phyloP scores from a whole-genome alignment of 2,888 invertebrate genomes.

The Eupithecia insigniata region DNA sequence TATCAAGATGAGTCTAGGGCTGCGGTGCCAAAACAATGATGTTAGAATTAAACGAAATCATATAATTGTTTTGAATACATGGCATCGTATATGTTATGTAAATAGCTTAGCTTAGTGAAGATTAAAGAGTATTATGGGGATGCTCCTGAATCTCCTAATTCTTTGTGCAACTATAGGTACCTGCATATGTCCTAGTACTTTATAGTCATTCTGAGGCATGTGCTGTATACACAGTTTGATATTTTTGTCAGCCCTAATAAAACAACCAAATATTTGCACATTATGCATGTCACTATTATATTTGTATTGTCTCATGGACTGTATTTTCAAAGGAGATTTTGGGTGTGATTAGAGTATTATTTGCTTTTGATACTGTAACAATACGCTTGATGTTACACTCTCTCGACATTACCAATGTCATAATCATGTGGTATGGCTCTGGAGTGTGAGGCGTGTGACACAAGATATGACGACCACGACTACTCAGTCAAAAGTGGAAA shows the following conservation, averaged over 20 bases:
- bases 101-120: not conserved
- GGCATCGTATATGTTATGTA: not conserved
- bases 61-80: not conserved
- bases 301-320: not conserved
- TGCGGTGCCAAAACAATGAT: not conserved
- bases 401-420: not conserved
- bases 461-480: not conserved
- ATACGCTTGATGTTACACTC: not conserved
- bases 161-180: not conserved
- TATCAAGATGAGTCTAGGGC: slow-evolving; percentile 9
- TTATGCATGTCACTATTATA: not conserved
- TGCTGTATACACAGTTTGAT: not conserved
- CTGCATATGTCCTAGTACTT: not conserved
- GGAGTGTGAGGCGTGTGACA: not conserved
- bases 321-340: not conserved
- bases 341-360: not conserved
- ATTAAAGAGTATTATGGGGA: not conserved
- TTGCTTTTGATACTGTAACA: not conserved
- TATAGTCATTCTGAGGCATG: not conserved
- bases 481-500: not conserved
- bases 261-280: not conserved
- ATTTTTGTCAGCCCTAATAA: slow-evolving; percentile 5
- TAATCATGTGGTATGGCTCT: not conserved
- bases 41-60: not conserved
- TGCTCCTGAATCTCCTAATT: not conserved